Evolutionary conservation across 2,113 vertebrate genomes (phyloP), one percentile per base, ranked within the genome.

Genomic region (Urocolius indicus): DNA sequence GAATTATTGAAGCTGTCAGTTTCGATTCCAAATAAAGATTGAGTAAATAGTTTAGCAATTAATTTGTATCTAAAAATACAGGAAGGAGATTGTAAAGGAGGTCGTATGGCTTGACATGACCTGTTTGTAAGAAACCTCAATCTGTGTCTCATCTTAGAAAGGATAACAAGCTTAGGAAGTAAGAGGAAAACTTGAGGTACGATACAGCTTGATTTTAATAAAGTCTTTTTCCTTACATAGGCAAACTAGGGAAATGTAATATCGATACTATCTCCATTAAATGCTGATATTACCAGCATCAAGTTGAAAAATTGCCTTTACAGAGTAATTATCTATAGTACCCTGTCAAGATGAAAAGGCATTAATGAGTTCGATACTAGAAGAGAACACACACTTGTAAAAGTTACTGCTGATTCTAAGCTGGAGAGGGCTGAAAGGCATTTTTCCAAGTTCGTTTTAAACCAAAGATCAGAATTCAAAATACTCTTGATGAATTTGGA

Each of bases 21-120:
- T 96, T 75, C 1, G 2, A 71, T 93, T 91, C 43, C 57, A 91
- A 74, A 68, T 87, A 78, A 69, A 89, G 52, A 55, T 67, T 89
- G 38, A 82, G 29, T 61, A 84, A 89, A 77, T 71, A 94, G 62
- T 77, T 95, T 54, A 90, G 74, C 66, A 91, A 91, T 81, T 93
- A 91, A 93, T 91, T 93, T 94, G 49, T 87, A 58, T 89, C 77
- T 84, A 84, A 78, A 12, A 20, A 59, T 93, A 12, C 49, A 27
- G 66, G 82, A 41, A 48, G 78, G 66, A 43, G 49, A 62, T 22
- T 51, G 30, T 74, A 72, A 22, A 77, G n/a, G 23, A 85, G 32
- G 27, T 46, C 9, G 7, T 54, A 10, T 82, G 21, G n/a, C 76
- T 94, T 91, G 66, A 72, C 23, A 13, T 67, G 29, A 63, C 15